phyloP scores from a whole-genome alignment of 2,888 invertebrate species.

The Hymenopus coronatus region DNA sequence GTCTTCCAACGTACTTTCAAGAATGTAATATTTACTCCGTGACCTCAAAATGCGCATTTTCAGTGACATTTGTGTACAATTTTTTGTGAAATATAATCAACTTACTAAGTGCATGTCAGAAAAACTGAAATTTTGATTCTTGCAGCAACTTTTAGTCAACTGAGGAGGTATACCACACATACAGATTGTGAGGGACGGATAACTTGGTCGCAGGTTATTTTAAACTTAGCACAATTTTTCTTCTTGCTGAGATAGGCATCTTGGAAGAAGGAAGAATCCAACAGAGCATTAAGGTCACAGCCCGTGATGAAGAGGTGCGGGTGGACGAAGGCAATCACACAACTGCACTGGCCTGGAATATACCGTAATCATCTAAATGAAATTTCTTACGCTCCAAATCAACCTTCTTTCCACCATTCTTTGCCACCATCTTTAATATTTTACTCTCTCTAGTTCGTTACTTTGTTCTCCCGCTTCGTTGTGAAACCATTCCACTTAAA shows the following conservation, averaged over 20 bases:
- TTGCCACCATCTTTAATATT: background rate
- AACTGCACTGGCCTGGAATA: conserved; percentile 18
- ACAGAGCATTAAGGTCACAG: conserved; percentile 12
- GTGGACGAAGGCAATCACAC: background rate
- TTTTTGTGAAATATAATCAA: too few relatives aligned
- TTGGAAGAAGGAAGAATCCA: background rate
- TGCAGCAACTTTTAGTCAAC: too few relatives aligned
- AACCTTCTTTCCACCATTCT: background rate
- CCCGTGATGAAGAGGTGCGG: background rate
- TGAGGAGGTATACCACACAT: too few relatives aligned
- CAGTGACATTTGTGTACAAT: too few relatives aligned
- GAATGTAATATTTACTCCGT: too few relatives aligned
- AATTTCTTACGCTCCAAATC: conserved; percentile 29
- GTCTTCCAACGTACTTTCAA: too few relatives aligned
- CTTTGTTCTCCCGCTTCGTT: background rate
- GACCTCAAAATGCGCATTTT: too few relatives aligned
- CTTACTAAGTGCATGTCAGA: too few relatives aligned
- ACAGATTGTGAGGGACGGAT: background rate
- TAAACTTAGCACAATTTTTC: background rate
- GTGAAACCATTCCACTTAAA: background rate
- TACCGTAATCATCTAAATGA: conserved; percentile 26
- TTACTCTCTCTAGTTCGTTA: background rate
- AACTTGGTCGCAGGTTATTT: background rate
- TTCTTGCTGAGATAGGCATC: background rate
- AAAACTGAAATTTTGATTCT: too few relatives aligned